These are phyloP conservation scores for Himantopus leucocephalus DNA, from an alignment of 2,113 vertebrate species.

Conservation along the genomic window DNA sequence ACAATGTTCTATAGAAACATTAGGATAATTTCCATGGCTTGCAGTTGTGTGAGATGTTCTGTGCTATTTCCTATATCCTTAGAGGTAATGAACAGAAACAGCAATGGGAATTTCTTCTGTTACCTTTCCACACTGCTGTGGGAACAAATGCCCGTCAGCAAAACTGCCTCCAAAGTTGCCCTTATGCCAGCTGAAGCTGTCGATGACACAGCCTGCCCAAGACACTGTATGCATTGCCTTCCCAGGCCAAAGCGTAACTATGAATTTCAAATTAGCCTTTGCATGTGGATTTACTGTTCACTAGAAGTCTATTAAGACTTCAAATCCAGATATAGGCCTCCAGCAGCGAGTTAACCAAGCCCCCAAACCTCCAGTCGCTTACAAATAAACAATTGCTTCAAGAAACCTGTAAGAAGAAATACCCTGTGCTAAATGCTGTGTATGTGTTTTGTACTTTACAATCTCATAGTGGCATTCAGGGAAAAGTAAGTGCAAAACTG, in stretches of 20 bases:
- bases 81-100: neutral
- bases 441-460: neutral
- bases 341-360: neutral
- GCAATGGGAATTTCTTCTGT: neutral
- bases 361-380: neutral
- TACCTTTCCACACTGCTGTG: neutral
- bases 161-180: neutral
- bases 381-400: neutral
- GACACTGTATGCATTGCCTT: neutral
- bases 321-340: neutral
- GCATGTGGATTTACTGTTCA: neutral
- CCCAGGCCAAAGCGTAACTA: neutral
- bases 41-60: neutral
- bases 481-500: neutral
- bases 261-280: neutral
- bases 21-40: neutral
- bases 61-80: neutral
- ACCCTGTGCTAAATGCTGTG: neutral
- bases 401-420: neutral
- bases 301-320: neutral
- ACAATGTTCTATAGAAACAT: neutral
- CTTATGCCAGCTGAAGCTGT: neutral
- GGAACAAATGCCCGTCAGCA: neutral
- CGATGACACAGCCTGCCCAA: neutral
- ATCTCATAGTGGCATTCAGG: neutral